Percentiles rank a stretch among this genome's conserved stretches.
phyloP scores from a whole-genome alignment of 2,888 invertebrate species.

The Andricus curvator region DNA sequence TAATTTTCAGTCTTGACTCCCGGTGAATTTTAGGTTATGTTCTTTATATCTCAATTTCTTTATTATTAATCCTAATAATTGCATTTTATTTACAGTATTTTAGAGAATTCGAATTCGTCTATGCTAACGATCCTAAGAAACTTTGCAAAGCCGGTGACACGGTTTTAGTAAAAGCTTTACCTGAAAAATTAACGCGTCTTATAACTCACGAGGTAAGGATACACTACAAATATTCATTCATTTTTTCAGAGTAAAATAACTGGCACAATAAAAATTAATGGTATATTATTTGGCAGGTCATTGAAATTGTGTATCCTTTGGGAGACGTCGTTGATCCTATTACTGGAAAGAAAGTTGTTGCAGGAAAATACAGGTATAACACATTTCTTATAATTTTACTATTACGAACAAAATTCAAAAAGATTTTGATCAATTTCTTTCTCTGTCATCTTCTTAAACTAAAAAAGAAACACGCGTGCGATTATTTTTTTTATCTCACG shows the following conservation, averaged over 20 bases:
- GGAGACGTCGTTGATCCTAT: constrained; percentile 94
- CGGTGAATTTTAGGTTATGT: constrained; percentile 61
- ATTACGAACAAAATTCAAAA: no score
- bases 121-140: constrained; percentile 89
- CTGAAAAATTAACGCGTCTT: constrained; percentile 86
- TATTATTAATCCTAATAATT: constrained; percentile 26
- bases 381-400: background rate
- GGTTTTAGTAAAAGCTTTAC: constrained; percentile 87
- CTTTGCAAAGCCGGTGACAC: constrained; percentile 90
- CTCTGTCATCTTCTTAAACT: no score
- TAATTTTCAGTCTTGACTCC: constrained; percentile 25
- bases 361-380: constrained; percentile 82
- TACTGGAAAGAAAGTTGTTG: constrained; percentile 88
- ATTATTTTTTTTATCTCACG: no score
- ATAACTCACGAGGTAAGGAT: constrained; percentile 86
- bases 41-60: background rate
- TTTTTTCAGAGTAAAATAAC: background rate
- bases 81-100: constrained; percentile 84
- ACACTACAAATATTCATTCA: background rate
- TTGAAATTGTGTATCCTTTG: constrained; percentile 88
- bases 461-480: no score
- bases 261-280: background rate
- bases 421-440: no score
- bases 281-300: constrained; percentile 74
- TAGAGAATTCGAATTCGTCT: constrained; percentile 85